Percentiles rank a stretch among this genome's conserved stretches.
Evolutionary conservation across 2,888 invertebrate species (phyloP).

Genomic region (Drosophila multiciliata): DNA sequence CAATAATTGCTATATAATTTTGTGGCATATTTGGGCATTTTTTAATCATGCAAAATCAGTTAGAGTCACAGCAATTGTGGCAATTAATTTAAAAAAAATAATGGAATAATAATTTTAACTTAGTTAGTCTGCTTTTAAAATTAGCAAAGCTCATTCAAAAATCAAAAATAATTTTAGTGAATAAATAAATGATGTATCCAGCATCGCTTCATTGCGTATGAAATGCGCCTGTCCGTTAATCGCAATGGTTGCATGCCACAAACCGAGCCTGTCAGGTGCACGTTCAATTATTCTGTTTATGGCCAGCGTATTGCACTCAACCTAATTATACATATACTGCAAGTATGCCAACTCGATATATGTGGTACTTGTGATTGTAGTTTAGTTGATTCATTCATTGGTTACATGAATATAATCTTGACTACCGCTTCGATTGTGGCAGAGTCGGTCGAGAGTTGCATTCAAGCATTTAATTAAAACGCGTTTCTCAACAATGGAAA

Average conservation of each 20-base stretch:
- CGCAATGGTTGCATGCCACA: slow-evolving; percentile 6
- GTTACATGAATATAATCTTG: slow-evolving; percentile 22
- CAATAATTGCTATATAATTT: not conserved
- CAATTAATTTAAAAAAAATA: not conserved
- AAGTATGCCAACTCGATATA: not conserved
- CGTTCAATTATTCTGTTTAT: slow-evolving; percentile 50
- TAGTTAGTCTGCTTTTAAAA: not conserved
- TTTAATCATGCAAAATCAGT: not conserved
- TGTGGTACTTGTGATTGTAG: slow-evolving; percentile 1
- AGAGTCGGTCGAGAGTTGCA: slow-evolving; percentile 70
- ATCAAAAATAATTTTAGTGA: not conserved
- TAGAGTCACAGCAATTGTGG: not conserved
- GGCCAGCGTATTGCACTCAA: slow-evolving; percentile 56
- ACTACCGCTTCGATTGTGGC: slow-evolving; percentile 26
- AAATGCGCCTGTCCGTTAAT: not conserved
- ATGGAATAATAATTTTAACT: not conserved
- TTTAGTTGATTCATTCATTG: slow-evolving; percentile 11
- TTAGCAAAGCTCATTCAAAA: too few species aligned
- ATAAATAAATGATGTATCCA: not conserved
- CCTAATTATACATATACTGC: slow-evolving; percentile 55
- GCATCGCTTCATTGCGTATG: not conserved
- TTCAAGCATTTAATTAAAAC: slow-evolving; percentile 43
- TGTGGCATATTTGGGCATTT: not conserved
- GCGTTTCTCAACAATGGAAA: slow-evolving; percentile 39
- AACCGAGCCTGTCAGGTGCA: slow-evolving; percentile 20